These are phyloP conservation scores for Alligator sinensis DNA, from an alignment of 2,113 vertebrate species.

Conservation along the genomic window DNA sequence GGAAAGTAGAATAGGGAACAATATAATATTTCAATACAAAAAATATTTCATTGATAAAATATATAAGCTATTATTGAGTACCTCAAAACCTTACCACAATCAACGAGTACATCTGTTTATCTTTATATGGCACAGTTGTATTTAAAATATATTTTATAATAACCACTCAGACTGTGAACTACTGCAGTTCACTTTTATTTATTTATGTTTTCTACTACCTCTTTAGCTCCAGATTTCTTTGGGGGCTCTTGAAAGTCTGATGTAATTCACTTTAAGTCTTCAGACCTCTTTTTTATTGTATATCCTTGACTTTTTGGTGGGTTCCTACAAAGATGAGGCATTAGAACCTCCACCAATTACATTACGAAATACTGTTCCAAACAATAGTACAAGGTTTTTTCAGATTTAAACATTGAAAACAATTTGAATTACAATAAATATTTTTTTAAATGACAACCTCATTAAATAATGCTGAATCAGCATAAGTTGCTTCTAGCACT, in stretches of 20 bases:
- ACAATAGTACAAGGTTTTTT: neutral
- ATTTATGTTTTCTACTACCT: neutral
- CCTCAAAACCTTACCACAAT: neutral
- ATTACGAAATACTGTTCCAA: neutral
- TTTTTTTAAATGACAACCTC: conserved; percentile 36
- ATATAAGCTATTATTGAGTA: neutral
- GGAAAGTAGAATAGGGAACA: neutral
- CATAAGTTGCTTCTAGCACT: conserved; percentile 51
- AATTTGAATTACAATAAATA: neutral
- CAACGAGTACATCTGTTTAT: neutral
- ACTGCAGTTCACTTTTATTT: neutral
- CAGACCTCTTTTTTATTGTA: neutral
- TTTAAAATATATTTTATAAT: neutral
- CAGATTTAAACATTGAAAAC: neutral
- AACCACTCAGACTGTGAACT: neutral
- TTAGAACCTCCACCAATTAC: neutral
- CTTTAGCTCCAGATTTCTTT: neutral
- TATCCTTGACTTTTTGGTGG: neutral
- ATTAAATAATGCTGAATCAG: conserved; percentile 50
- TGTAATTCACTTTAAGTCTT: neutral
- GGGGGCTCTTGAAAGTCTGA: neutral
- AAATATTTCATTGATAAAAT: neutral
- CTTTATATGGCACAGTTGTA: neutral
- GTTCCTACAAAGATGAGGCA: neutral
- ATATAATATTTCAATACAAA: neutral